Evolutionary conservation across 2,888 invertebrate species (phyloP).

Genomic region (Himalopsyche japonica): DNA sequence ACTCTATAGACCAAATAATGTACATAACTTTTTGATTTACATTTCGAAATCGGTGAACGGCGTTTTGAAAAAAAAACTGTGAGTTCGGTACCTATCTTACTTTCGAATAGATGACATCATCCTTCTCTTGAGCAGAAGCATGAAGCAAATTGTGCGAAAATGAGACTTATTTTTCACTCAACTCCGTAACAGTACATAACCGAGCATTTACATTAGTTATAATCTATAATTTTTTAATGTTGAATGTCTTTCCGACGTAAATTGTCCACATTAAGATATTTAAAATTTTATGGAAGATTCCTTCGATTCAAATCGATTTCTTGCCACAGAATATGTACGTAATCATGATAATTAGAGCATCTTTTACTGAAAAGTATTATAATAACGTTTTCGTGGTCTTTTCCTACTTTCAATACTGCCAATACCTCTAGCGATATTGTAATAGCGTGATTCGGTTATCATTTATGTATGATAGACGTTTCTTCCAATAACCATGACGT

Average conservation of each 20-base stretch:
- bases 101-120: conserved; percentile 24
- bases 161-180: neutral
- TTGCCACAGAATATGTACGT: no score
- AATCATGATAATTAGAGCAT: no score
- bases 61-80: neutral
- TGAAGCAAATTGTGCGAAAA: neutral
- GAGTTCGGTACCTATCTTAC: conserved; percentile 1
- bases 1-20: neutral
- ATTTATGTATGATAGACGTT: neutral
- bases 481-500: neutral
- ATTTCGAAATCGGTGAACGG: conserved; percentile 18
- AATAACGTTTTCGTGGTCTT: neutral
- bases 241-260: no score
- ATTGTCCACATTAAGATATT: no score
- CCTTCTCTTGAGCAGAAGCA: neutral
- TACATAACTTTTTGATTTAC: conserved; percentile 15
- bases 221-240: no score
- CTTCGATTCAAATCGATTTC: no score
- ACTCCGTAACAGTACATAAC: no score
- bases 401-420: neutral
- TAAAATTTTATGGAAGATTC: no score
- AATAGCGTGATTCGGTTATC: neutral
- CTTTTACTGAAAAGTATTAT: neutral
- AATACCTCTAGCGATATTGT: neutral
- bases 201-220: no score